Evolutionary conservation across 2,113 vertebrate species (phyloP), one percentile per base, ranked within the genome.

Genomic region (Pelusios castaneus): DNA sequence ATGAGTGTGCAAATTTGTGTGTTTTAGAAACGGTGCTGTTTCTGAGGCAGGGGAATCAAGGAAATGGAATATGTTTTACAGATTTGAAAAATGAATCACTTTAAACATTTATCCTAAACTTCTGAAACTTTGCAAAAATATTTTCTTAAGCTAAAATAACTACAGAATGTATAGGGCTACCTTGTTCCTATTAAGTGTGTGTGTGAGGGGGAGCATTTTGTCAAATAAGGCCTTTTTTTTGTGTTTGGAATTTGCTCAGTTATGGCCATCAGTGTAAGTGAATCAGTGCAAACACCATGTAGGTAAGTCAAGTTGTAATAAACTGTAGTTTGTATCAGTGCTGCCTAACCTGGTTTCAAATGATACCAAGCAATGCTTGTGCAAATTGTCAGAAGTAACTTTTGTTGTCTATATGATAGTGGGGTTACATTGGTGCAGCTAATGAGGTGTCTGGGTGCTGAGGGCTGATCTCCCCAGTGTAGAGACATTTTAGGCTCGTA

Each of bases 341-440:
- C 2, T 70, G 8, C 78, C 77, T 87, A 89, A 47, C 31, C 21
- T 89, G 80, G 25, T 49, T 91, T 89, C n/a, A 52, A 80, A n/a
- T 56, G n/a, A 31, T 13, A 8, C 0, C 3, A 86, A 88, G 41
- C 10, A 2, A 31, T 0, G 0, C 7, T 47, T 24, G 9, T 14
- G 10, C 0, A 58, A 73, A 47, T 45, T 21, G 49, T 1, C 56
- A 29, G 17, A 1, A 11, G 67, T 0, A 1, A 12, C 49, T 73
- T 73, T 84, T 52, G 5, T 8, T 88, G 89, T 45, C 49, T 54
- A 2, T 55, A 47, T 47, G 47, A 58, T 52, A 78, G 81, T 51
- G 43, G 21, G 34, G 7, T 14, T 38, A 38, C 12, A 29, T 43
- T 43, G 19, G 27, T 54, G 4, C 6, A 52, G 2, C 34, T 13